Conservation (phyloP, 2,888 invertebrate genomes). For the Steinernema scapterisci region DNA sequence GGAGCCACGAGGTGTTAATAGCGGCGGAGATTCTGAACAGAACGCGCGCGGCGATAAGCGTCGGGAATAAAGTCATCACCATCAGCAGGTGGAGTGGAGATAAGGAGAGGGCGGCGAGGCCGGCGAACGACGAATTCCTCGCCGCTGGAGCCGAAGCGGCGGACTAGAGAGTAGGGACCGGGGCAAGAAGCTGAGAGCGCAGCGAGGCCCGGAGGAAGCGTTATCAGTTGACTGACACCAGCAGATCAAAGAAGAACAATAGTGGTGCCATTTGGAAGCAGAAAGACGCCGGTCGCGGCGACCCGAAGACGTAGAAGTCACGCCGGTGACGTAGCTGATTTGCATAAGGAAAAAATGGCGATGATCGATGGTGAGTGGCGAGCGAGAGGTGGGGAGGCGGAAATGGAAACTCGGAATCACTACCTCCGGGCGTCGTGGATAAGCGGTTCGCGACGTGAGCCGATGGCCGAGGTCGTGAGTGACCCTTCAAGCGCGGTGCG, state of each 20-base stretch:
- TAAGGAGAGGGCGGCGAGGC: constrained; percentile 22
- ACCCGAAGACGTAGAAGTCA: neutral
- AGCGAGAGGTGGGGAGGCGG: neutral
- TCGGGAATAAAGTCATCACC: constrained; percentile 16
- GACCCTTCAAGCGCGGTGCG: constrained; percentile 30
- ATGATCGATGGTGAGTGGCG: neutral
- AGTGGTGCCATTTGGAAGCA: neutral
- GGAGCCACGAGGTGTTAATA: no score
- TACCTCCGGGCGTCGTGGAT: neutral
- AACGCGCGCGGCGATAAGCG: constrained; percentile 18
- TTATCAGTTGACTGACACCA: neutral
- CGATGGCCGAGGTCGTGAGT: constrained; percentile 27
- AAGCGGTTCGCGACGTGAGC: neutral
- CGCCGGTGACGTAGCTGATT: neutral
- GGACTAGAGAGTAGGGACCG: constrained; percentile 9
- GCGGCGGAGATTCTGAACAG: neutral
- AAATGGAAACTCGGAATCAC: neutral
- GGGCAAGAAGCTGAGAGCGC: neutral
- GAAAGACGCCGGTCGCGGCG: neutral
- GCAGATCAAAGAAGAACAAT: constrained; percentile 13
- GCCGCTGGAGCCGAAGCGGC: neutral
- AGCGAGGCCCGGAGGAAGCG: neutral
- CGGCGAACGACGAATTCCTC: constrained; percentile 31
- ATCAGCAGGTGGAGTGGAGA: neutral
- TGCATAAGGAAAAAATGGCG: neutral